These are phyloP conservation scores for Accipiter virgatus DNA, from an alignment of 2,113 vertebrate species.

Conservation along the genomic window DNA sequence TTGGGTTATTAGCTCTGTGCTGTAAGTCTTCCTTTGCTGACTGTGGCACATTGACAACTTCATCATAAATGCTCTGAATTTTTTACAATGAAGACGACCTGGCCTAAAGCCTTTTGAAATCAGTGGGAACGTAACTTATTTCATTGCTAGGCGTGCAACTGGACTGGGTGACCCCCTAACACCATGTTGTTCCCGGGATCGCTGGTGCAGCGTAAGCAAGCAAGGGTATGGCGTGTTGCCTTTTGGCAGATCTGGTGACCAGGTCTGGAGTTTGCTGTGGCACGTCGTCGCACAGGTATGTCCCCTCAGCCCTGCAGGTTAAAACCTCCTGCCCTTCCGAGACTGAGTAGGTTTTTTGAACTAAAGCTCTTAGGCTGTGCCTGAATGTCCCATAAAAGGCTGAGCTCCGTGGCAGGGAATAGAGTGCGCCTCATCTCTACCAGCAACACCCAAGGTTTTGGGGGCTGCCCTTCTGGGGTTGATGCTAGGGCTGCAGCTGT, in stretches of 20 bases:
- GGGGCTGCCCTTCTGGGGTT: background rate
- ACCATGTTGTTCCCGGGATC: rapidly evolving
- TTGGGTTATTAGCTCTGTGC: background rate
- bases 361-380: background rate
- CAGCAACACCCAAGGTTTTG: background rate
- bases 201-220: rapidly evolving
- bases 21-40: background rate
- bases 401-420: background rate
- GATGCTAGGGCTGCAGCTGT: background rate
- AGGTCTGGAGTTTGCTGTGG: background rate
- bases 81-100: background rate
- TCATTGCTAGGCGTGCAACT: rapidly evolving
- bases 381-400: background rate
- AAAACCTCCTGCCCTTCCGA: background rate
- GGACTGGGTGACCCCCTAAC: background rate
- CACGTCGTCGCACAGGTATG: rapidly evolving
- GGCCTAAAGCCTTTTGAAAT: background rate
- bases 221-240: rapidly evolving
- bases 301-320: background rate
- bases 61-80: background rate
- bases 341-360: background rate
- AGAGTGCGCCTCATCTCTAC: background rate
- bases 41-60: background rate
- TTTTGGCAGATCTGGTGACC: background rate
- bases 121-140: rapidly evolving